Base-by-base conservation (phyloP, 2,888 invertebrate species). In the Hololepta plana region DNA sequence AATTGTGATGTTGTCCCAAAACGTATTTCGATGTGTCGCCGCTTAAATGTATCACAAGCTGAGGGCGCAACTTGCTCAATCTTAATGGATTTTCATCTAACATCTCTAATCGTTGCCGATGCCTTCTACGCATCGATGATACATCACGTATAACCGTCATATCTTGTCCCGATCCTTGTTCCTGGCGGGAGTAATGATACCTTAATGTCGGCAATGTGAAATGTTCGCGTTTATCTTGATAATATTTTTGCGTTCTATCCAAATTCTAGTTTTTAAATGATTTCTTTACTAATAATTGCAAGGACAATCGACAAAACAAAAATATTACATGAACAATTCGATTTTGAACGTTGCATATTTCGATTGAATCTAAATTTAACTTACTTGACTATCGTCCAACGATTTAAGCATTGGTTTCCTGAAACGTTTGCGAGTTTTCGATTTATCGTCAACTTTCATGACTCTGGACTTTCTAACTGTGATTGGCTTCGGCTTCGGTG, bases 1-100 rank as follows among this genome's bases (percentile, higher is more conserved):
- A 70, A 41, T 68, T 60, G 16, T 60, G 57, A 40, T 71, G 69
- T 34, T 54, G 50, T 20, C 62, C 60, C 0, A 61, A 39, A 33
- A 49, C 60, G 31, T 67, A 63, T 36, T 62, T 64, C 0, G 67
- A 64, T 3, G 68, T 67, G 47, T 72, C 67, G 3, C 71, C 72
- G 32, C 61, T 62, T 48, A 64, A 68, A 42, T 72, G 72, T 2
- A 65, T 65, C 1, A 65, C 65, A 9, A 66, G 51, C 34, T 64
- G 64, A 10, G 64, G 50, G 38, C 62, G 43, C 14, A 41, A 23
- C 8, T 17, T 24, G 10, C 8, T 24, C 15, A 9, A 12, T n/a
- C n/a, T n/a, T n/a, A n/a, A n/a, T n/a, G n/a, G n/a, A n/a, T n/a
- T n/a, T 16, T 20, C 29, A 21, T 29, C 28, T 3, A 30, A 31